Conservation (phyloP, 2,888 invertebrate species). For the Sinohyriopsis cumingii region DNA sequence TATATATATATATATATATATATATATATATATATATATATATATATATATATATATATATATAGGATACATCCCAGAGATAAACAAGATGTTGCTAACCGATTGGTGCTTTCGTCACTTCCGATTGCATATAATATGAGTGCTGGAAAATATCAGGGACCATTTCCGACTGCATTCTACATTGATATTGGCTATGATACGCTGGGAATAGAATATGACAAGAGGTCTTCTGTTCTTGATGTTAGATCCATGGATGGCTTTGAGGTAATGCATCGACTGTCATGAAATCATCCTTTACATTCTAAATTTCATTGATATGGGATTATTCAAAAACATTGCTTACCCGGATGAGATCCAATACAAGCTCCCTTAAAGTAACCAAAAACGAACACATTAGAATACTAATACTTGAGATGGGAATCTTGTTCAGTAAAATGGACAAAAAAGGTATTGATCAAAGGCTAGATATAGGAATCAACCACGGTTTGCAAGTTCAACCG, state of each 20-base stretch:
- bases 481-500: too few species aligned
- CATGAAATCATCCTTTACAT: too few species aligned
- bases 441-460: too few species aligned
- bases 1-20: too few species aligned
- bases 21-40: constrained; percentile 1
- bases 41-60: background rate
- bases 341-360: too few species aligned
- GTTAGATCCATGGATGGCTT: constrained; percentile 37
- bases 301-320: too few species aligned
- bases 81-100: constrained; percentile 57
- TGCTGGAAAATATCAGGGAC: constrained; percentile 51
- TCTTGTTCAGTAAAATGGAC: too few species aligned
- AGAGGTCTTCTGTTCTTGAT: constrained; percentile 17
- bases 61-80: constrained; percentile 57
- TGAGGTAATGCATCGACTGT: constrained; percentile 30
- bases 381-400: too few species aligned
- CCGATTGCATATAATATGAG: constrained; percentile 53
- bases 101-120: constrained; percentile 53
- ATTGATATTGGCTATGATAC: constrained; percentile 26
- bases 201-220: constrained; percentile 25
- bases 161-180: constrained; percentile 38
- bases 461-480: too few species aligned
- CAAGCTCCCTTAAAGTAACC: too few species aligned
- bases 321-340: too few species aligned
- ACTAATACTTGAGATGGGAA: too few species aligned